A percentile compares a stretch with the other conserved stretches of the same genome.
These are phyloP conservation scores for Gymnodraco acuticeps DNA, from an alignment of 2,797 vertebrate genomes.

Conservation along the genomic window DNA sequence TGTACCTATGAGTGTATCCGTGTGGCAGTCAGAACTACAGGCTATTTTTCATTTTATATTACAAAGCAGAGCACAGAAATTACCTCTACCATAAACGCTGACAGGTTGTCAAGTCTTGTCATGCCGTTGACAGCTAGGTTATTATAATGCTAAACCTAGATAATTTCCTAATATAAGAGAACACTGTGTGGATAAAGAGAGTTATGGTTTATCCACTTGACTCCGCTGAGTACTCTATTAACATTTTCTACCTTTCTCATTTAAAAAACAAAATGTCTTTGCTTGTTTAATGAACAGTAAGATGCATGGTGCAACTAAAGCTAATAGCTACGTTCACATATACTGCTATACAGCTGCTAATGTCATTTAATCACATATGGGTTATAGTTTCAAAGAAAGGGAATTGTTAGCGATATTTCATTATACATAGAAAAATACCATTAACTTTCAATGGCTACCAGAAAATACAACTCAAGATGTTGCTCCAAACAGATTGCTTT, in stretches of 20 bases:
- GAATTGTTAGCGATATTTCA: neutral
- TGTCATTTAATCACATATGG: neutral
- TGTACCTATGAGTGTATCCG: constrained; percentile 25
- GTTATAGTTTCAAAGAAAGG: neutral
- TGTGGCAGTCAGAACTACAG: constrained; percentile 11
- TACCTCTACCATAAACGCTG: neutral
- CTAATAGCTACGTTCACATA: neutral
- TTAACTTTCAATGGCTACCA: neutral
- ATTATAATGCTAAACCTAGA: constrained; percentile 2
- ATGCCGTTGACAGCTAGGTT: neutral
- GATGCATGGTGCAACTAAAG: neutral
- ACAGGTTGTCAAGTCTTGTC: neutral
- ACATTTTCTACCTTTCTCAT: neutral
- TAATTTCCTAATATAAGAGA: neutral
- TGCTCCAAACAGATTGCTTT: constrained; percentile 4
- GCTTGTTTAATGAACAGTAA: neutral
- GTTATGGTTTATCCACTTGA: neutral
- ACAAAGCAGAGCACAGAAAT: neutral
- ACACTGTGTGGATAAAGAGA: too few species aligned
- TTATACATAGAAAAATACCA: neutral
- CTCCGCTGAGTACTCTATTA: neutral
- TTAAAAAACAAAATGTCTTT: neutral
- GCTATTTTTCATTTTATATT: constrained; percentile 25
- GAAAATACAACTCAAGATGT: neutral
- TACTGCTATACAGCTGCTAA: neutral